Base-by-base conservation (phyloP, 2,888 invertebrate genomes). In the Tipula lateralis region DNA sequence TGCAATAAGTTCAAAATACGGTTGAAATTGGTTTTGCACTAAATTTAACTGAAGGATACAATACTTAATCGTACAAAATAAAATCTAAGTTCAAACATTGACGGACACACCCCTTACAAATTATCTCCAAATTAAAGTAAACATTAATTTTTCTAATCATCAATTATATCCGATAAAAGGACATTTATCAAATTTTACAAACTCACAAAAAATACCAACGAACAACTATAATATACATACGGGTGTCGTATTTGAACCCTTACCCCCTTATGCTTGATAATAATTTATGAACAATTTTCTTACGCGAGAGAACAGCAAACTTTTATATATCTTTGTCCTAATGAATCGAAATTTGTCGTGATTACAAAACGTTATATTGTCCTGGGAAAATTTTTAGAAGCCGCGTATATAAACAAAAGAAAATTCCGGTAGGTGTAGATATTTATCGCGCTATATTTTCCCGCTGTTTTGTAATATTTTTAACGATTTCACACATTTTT, bases 301-400 rank as follows among this genome's bases (percentile, higher is more conserved):
- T 66, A 1, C 2, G 4, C 12, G 44, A 66, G 66, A 19, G 13
- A 66, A 66, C 6, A 66, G 19, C 7, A 66, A 66, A 66, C 19
- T 66, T 66, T 66, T 9, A 66, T n/a, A n/a, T 66, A 66, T 19
- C 66, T 66, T 66, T 24, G 24, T 66, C 24, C 66, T 66, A 66
- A 66, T 66, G 66, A 66, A 66, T 66, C 24, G 66, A 66, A 66
- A 66, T 66, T 66, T 66, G 66, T 66, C 66, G 66, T 66, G 66
- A 66, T 66, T 66, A 66, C 24, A 66, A 66, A 66, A 19, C 66
- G 9, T 66, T 66, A 66, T 24, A 66, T 66, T 66, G 50, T 19
- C 66, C 66, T 66, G 66, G 24, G 66, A 66, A 66, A 66, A 66
- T 66, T 66, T 44, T 19, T 66, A 24, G 24, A 66, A 66, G 24